Conservation (phyloP, 2,888 invertebrate genomes). For the Stenoptilia bipunctidactyla region DNA sequence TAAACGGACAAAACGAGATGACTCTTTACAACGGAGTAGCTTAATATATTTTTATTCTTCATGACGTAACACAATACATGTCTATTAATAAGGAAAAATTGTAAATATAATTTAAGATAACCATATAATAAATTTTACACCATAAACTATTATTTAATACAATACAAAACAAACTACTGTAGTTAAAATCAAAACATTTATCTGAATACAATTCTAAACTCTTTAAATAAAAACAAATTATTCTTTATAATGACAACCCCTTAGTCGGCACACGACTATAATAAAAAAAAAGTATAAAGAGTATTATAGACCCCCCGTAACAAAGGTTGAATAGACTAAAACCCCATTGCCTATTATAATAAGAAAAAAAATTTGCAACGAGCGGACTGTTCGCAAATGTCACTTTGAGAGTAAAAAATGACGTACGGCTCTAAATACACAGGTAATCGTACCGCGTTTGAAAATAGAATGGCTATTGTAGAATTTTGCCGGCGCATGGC, state of each 20-base stretch:
- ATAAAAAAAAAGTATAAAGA: constrained; percentile 30
- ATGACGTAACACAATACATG: too few species aligned
- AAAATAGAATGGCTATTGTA: constrained; percentile 5
- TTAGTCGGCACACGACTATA: constrained; percentile 24
- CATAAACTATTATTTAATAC: too few species aligned
- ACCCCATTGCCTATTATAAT: constrained; percentile 22
- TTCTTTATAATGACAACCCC: constrained; percentile 27
- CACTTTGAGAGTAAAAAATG: constrained; percentile 41
- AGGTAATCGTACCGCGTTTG: constrained; percentile 18
- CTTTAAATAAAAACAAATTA: constrained; percentile 9
- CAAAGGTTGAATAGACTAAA: constrained; percentile 34
- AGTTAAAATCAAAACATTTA: background rate
- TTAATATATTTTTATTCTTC: too few species aligned
- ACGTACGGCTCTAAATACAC: constrained; percentile 34
- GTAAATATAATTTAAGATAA: too few species aligned
- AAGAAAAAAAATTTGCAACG: constrained; percentile 43
- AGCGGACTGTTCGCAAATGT: constrained; percentile 35
- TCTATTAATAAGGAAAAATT: too few species aligned
- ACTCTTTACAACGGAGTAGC: too few species aligned
- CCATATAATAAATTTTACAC: too few species aligned
- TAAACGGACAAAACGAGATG: too few species aligned
- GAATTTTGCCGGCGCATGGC: constrained; percentile 11
- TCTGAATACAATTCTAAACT: background rate
- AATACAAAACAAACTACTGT: background rate
- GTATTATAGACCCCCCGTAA: constrained; percentile 37